Conservation (phyloP, 1,140 invertebrate species). For the Callitettix versicolor region DNA sequence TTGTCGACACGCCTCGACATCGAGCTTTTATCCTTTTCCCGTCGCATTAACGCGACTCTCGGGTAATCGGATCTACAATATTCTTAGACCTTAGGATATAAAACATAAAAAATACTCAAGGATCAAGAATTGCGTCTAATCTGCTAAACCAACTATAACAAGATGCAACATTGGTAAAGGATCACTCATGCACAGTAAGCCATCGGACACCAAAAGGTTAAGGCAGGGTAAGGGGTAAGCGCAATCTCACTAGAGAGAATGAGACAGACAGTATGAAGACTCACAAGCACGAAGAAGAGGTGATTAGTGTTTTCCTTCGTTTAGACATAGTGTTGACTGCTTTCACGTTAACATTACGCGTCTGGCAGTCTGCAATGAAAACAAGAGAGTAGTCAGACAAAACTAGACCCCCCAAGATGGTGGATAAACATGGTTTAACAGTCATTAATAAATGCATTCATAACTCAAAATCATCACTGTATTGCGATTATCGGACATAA, state of each 20-base stretch:
- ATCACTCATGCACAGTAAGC: constrained; percentile 15
- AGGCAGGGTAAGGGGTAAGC: constrained; percentile 10
- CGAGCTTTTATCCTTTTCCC: too few relatives aligned
- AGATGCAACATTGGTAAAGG: constrained; percentile 15
- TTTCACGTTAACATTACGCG: constrained; percentile 64
- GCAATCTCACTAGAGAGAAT: constrained; percentile 16
- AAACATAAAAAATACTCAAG: too few relatives aligned
- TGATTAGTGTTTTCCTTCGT: constrained; percentile 47
- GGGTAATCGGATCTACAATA: too few relatives aligned
- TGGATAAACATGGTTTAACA: too few relatives aligned
- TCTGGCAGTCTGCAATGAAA: constrained; percentile 55
- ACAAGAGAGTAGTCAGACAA: constrained; percentile 19
- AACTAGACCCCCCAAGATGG: neutral
- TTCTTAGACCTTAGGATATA: too few relatives aligned
- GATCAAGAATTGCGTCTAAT: too few relatives aligned
- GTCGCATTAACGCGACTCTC: too few relatives aligned
- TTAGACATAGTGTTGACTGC: constrained; percentile 50
- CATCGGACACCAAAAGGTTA: constrained; percentile 12
- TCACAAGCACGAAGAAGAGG: constrained; percentile 58
- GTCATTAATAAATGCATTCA: too few relatives aligned
- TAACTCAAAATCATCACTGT: too few relatives aligned
- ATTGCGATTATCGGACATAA: too few relatives aligned
- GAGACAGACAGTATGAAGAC: constrained; percentile 41
- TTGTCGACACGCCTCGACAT: too few relatives aligned
- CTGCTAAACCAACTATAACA: constrained; percentile 10